These are phyloP conservation scores for Aphaenogaster rudis DNA, from an alignment of 1,140 invertebrate genomes.

Conservation along the genomic window DNA sequence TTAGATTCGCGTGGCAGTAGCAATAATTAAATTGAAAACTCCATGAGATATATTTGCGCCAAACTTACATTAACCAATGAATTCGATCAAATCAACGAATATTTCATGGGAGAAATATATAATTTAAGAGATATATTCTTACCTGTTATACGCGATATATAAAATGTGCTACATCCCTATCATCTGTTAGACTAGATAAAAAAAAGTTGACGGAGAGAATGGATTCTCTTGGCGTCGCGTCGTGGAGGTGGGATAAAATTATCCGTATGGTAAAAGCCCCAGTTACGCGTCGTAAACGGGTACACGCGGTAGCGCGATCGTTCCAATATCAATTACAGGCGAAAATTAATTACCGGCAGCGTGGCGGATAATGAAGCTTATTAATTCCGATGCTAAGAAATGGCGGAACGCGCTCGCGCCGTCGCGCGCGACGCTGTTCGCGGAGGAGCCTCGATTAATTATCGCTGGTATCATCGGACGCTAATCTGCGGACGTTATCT, in stretches of 20 bases:
- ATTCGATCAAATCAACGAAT: neutral
- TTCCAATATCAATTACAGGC: slow-evolving; percentile 61
- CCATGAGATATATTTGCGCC: slow-evolving; percentile 41
- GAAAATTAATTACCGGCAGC: slow-evolving; percentile 63
- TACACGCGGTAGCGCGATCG: slow-evolving; percentile 49
- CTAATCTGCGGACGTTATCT: slow-evolving; percentile 48
- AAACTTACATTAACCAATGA: slow-evolving; percentile 31
- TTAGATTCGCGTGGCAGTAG: slow-evolving; percentile 49
- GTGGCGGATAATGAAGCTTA: slow-evolving; percentile 61
- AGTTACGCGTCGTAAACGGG: slow-evolving; percentile 43
- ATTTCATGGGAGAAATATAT: neutral
- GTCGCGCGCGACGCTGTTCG: slow-evolving; percentile 40
- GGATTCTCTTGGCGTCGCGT: neutral
- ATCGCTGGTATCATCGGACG: slow-evolving; percentile 46
- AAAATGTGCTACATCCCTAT: neutral
- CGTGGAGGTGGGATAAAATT: slow-evolving; percentile 24
- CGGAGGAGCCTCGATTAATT: slow-evolving; percentile 54
- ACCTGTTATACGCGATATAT: neutral
- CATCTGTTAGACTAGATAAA: neutral
- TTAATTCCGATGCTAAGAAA: slow-evolving; percentile 62
- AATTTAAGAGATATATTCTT: neutral
- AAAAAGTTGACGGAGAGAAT: slow-evolving; percentile 3
- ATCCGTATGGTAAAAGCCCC: slow-evolving; percentile 6
- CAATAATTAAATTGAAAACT: slow-evolving; percentile 62
- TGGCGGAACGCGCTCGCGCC: slow-evolving; percentile 24